Base-by-base conservation (phyloP, 2,113 vertebrate genomes). In the Polyodon spathula region DNA sequence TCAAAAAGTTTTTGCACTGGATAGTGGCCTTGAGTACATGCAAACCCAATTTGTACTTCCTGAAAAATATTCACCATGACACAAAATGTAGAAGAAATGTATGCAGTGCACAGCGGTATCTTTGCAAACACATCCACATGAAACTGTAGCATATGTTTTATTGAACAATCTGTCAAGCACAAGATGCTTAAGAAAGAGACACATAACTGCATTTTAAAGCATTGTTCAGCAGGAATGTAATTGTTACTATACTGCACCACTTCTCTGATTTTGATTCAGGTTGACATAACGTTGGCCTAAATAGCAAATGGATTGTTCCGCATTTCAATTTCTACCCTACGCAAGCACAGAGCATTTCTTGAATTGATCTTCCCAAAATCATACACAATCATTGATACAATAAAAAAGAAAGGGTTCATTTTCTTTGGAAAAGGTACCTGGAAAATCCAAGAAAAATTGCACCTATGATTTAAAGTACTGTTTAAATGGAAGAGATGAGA, bases 211-310 rank as follows among this genome's bases (percentile, higher is more conserved):
- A 39, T 50, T 42, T 42, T 46, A 53, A 66, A 42, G 37, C 40
- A 42, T 40, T 56, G 58, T 42, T 66, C 53, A 59, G 63, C n/a
- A 0, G 38, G 6, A 52, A 9, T 54, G 2, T 56, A 66, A 65
- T 40, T 66, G 4, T 56, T 61, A n/a, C 61, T 56, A 11, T 58
- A 16, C 38, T 16, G 44, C 52, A 67, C n/a, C 1, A n/a, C 38
- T 44, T 39, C 40, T 12, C 42, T 46, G 40, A 70, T 64, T 40
- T 52, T 58, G 6, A 63, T 17, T 51, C 2, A 16, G n/a, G 0
- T 53, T 71, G 67, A 66, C 52, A 65, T 62, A 6, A 63, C 8
- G 27, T 6, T 61, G 55, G 54, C 59, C 54, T 63, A 43, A 61
- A 67, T 3, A 63, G 37, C 16, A 71, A 54, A 1, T 1, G 52